Base-by-base conservation (phyloP, 2,113 vertebrate species). In the Parotia lawesii region DNA sequence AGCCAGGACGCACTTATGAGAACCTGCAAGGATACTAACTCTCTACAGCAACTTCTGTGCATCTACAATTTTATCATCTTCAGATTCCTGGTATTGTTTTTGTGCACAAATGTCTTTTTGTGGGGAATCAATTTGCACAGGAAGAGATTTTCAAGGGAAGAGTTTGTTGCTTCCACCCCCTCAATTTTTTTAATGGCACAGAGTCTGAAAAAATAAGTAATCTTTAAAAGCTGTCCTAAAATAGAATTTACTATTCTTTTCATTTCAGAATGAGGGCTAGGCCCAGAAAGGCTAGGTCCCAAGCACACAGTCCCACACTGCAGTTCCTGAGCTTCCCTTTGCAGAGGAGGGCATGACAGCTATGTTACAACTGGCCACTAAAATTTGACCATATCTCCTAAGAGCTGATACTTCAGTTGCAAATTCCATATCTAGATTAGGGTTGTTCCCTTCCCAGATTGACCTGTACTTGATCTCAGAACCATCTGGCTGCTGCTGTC, bases 141-240 rank as follows among this genome's bases (percentile, higher is more conserved):
- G 88, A 93, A 88, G 42, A 93, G 27, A 69, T 92, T 85, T 95
- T 93, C 50, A 73, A 88, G 57, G 56, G 61, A 94, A 93, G 69
- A 62, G 54, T 83, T 90, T 79, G 54, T 62, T 91, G 38, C 42
- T 90, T 85, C 62, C 47, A 61, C 62, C 42, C 31, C 67, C 85
- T 75, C 54, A 85, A 62, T 21, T 47, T 57, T 92, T 93, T 42
- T 33, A 90, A 69, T 33, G 47, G 50, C 25, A 71, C 4, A 42
- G 45, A 84, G 28, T 67, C 24, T 82, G n/a, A 28, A 38, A 89
- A 64, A 85, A 33, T 45, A 12, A 45, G 31, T 48, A 60, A 48
- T 28, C 37, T 67, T 75, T 53, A 62, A 81, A 69, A 13, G 35
- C 5, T 58, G 4, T 89, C 56, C 51, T 70, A 73, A 93, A 91